Conservation (phyloP, 1,140 invertebrate genomes). For the Orchesella cincta region DNA sequence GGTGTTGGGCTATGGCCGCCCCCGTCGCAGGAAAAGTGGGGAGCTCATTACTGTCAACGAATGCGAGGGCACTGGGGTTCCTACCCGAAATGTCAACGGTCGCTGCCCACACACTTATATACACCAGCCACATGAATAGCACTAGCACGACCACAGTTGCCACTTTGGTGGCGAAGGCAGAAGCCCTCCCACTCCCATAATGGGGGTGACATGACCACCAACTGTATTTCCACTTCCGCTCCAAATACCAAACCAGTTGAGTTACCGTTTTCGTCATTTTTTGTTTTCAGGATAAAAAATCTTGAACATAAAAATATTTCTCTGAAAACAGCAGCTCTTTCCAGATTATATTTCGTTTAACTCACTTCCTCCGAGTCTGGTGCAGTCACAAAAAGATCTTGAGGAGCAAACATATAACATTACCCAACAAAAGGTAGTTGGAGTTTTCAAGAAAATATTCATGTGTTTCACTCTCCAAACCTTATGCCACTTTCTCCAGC, state of each 20-base stretch:
- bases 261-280: conserved; percentile 21
- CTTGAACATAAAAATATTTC: too few species aligned
- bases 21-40: not conserved
- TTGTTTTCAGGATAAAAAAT: not conserved
- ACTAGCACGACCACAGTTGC: not conserved
- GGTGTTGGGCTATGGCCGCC: not conserved
- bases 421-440: too few species aligned
- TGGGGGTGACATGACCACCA: not conserved
- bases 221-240: conserved; percentile 12
- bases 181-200: not conserved
- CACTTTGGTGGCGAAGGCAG: not conserved
- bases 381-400: too few species aligned
- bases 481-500: too few species aligned
- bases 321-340: too few species aligned
- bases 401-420: too few species aligned
- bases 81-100: conserved; percentile 7
- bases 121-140: conserved; percentile 8
- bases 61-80: not conserved
- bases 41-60: not conserved
- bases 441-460: too few species aligned
- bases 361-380: too few species aligned
- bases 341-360: too few species aligned
- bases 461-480: too few species aligned
- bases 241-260: conserved; percentile 14
- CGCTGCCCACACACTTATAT: conserved; percentile 15